Percentiles rank a stretch among this genome's conserved stretches.
phyloP scores from a whole-genome alignment of 2,888 invertebrate genomes.

The Encarsia formosa region DNA sequence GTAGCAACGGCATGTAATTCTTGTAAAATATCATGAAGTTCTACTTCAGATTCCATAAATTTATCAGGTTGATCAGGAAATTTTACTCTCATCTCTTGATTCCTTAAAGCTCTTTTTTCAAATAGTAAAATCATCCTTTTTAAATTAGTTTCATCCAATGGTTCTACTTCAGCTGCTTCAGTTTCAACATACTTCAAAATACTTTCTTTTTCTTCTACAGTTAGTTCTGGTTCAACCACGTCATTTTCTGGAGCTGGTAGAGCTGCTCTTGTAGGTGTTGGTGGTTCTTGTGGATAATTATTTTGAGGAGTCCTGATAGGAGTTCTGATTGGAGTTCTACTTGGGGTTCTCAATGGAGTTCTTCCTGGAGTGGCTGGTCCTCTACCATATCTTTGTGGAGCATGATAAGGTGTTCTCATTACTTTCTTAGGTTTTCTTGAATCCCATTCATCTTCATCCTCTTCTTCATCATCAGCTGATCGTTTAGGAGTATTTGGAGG shows the following conservation, averaged over 20 bases:
- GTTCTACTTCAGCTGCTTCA: slow-evolving; percentile 78
- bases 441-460: slow-evolving; percentile 63
- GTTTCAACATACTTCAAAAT: slow-evolving; percentile 80
- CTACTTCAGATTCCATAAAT: slow-evolving; percentile 97
- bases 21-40: slow-evolving; percentile 81
- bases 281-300: slow-evolving; percentile 39
- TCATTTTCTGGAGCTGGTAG: slow-evolving; percentile 57
- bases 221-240: slow-evolving; percentile 59
- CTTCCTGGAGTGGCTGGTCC: slow-evolving; percentile 15
- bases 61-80: slow-evolving; percentile 95
- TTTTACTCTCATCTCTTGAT: slow-evolving; percentile 97
- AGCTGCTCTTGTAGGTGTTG: slow-evolving; percentile 44
- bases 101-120: slow-evolving; percentile 89
- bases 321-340: slow-evolving; percentile 13
- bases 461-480: slow-evolving; percentile 60
- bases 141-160: slow-evolving; percentile 80
- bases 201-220: slow-evolving; percentile 73
- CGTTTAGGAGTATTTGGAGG: slow-evolving; percentile 81
- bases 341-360: slow-evolving; percentile 19
- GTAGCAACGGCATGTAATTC: slow-evolving; percentile 93
- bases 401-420: slow-evolving; percentile 52
- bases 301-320: slow-evolving; percentile 21
- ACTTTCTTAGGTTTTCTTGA: slow-evolving; percentile 56
- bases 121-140: slow-evolving; percentile 87
- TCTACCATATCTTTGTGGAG: slow-evolving; percentile 46